These are phyloP conservation scores for Charaxes varanes DNA, from an alignment of 1,140 invertebrate genomes.

Conservation along the genomic window DNA sequence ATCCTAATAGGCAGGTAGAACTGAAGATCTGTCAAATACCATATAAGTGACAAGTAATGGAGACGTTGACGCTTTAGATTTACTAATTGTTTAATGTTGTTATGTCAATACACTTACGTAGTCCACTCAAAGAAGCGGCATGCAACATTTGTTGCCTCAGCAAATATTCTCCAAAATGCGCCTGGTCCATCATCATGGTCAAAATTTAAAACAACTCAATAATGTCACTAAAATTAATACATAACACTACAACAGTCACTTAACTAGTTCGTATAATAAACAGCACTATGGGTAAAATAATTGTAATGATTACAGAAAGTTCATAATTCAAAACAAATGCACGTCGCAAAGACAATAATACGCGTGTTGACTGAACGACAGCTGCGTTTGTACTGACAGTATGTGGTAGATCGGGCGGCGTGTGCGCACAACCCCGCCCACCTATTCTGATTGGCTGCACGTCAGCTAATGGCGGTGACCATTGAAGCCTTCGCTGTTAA, in stretches of 20 bases:
- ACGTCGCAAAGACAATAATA: constrained; percentile 10
- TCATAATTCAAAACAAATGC: constrained; percentile 42
- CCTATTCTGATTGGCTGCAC: constrained; percentile 38
- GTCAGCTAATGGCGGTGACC: constrained; percentile 43
- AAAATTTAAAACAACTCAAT: constrained; percentile 19
- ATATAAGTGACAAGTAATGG: background rate
- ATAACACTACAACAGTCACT: constrained; percentile 27
- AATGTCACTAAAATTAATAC: constrained; percentile 24
- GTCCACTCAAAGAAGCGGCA: constrained; percentile 54
- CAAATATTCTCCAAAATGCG: constrained; percentile 64
- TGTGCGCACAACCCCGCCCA: constrained; percentile 55
- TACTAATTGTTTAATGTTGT: no score
- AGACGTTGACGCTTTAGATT: no score
- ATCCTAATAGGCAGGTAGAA: no score
- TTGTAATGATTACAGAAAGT: constrained; percentile 37
- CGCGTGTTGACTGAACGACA: constrained; percentile 49
- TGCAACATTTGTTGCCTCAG: constrained; percentile 68
- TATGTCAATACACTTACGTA: constrained; percentile 43
- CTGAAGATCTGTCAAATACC: no score
- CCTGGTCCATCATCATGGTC: constrained; percentile 68
- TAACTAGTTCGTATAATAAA: constrained; percentile 26
- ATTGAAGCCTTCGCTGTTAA: constrained; percentile 38
- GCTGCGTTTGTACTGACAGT: constrained; percentile 55
- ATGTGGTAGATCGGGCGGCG: constrained; percentile 45
- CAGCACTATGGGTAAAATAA: constrained; percentile 16